These are phyloP conservation scores for Syndactyla subalaris DNA, from an alignment of 2,797 vertebrate genomes.

Conservation along the genomic window DNA sequence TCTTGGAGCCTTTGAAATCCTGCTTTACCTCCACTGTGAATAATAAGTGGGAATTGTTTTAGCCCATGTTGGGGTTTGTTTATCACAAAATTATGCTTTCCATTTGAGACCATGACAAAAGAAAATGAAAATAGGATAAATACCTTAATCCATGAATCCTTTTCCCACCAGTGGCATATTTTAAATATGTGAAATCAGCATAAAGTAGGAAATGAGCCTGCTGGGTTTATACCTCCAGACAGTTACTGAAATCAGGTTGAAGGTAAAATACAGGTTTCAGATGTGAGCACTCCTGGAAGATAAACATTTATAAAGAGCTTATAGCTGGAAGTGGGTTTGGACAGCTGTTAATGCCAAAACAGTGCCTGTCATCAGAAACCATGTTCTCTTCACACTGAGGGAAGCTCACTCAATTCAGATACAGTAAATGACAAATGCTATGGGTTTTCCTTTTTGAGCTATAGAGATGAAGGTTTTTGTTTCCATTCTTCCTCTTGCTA, in stretches of 20 bases:
- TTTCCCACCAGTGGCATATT: background rate
- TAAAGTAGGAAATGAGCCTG: background rate
- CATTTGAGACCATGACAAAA: conserved; percentile 2
- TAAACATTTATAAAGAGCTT: conserved; percentile 11
- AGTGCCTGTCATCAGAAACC: background rate
- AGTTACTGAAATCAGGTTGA: background rate
- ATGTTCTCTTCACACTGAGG: background rate
- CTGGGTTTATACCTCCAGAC: background rate
- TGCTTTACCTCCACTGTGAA: conserved; percentile 62
- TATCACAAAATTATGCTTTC: conserved; percentile 38
- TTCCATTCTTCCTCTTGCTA: background rate
- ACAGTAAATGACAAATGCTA: background rate
- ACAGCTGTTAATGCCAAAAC: conserved; percentile 41
- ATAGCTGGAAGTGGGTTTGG: conserved; percentile 38
- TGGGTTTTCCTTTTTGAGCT: background rate
- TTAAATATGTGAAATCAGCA: background rate
- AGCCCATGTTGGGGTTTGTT: conserved; percentile 37
- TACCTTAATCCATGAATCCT: background rate
- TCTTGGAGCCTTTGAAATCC: conserved; percentile 66
- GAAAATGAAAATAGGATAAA: conserved; percentile 18
- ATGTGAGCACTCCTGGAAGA: background rate
- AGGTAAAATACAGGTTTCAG: conserved; percentile 27
- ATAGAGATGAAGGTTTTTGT: background rate
- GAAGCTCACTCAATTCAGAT: background rate
- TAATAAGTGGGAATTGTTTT: conserved; percentile 65